These are phyloP conservation scores for Lasiommata megera DNA, from an alignment of 2,888 invertebrate genomes.

Conservation along the genomic window DNA sequence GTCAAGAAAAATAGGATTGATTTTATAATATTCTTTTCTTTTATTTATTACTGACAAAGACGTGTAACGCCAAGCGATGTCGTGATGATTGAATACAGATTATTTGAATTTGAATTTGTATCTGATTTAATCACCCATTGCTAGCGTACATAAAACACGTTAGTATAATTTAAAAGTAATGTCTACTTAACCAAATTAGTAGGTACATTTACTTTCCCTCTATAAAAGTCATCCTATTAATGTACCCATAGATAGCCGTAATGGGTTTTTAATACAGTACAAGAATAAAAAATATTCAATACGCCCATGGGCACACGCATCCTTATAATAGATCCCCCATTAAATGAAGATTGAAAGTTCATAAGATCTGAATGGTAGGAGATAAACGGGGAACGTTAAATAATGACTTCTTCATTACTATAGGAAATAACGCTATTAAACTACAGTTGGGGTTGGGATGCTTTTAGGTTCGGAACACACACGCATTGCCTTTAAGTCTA, in stretches of 20 bases:
- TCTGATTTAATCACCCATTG: no score
- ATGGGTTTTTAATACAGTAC: slow-evolving; percentile 26
- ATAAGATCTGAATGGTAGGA: slow-evolving; percentile 30
- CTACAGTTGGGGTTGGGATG: slow-evolving; percentile 33
- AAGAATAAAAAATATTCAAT: slow-evolving; percentile 11
- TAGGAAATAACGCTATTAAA: slow-evolving; percentile 37
- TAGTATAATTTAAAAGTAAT: not conserved
- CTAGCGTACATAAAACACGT: not conserved
- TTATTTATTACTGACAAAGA: no score
- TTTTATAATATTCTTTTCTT: no score
- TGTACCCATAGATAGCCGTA: slow-evolving; percentile 24
- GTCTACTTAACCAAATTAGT: slow-evolving; percentile 5
- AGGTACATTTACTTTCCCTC: slow-evolving; percentile 3
- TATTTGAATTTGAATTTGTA: no score
- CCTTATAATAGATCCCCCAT: slow-evolving; percentile 25
- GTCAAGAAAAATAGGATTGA: no score
- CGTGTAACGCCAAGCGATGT: no score
- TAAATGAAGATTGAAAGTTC: slow-evolving; percentile 32
- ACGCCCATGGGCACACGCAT: slow-evolving; percentile 2
- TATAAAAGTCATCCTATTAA: slow-evolving; percentile 16
- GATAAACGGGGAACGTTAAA: slow-evolving; percentile 36
- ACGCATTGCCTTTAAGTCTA: not conserved
- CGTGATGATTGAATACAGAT: no score
- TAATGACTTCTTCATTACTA: slow-evolving; percentile 39
- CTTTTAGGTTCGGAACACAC: slow-evolving; percentile 20